Evolutionary conservation across 2,113 vertebrate species (phyloP).

Genomic region (Patagioenas fasciata): DNA sequence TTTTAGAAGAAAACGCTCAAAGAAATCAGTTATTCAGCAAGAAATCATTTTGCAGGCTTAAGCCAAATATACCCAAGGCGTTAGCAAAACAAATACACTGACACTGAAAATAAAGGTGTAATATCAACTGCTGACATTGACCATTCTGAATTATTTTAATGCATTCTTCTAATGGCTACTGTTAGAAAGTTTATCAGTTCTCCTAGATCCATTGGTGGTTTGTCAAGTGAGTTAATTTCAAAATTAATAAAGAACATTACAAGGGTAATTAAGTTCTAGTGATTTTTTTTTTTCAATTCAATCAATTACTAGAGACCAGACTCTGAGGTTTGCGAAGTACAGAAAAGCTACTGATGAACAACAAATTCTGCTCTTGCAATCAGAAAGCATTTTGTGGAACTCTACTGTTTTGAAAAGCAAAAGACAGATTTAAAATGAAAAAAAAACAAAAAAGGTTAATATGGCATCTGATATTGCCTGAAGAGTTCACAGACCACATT

Average conservation of each 20-base stretch:
- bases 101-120: background rate
- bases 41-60: background rate
- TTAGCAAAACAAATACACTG: constrained; percentile 19
- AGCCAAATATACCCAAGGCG: background rate
- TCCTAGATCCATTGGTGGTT: constrained; percentile 11
- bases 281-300: constrained; percentile 60
- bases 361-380: background rate
- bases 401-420: background rate
- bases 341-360: constrained; percentile 20
- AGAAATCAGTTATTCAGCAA: background rate
- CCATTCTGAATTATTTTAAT: constrained; percentile 14
- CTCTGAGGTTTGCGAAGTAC: background rate
- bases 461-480: background rate
- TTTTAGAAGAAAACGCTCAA: background rate
- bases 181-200: constrained; percentile 41
- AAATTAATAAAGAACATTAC: constrained; percentile 71
- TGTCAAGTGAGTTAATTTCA: constrained; percentile 60
- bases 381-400: background rate
- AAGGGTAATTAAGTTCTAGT: constrained; percentile 70
- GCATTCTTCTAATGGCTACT: constrained; percentile 23
- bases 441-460: background rate
- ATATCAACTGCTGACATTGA: constrained; percentile 25
- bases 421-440: background rate
- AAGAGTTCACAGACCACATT: background rate
- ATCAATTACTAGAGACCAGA: constrained; percentile 53